phyloP scores from a whole-genome alignment of 2,113 vertebrate species.

The Sakesphorus luctuosus region DNA sequence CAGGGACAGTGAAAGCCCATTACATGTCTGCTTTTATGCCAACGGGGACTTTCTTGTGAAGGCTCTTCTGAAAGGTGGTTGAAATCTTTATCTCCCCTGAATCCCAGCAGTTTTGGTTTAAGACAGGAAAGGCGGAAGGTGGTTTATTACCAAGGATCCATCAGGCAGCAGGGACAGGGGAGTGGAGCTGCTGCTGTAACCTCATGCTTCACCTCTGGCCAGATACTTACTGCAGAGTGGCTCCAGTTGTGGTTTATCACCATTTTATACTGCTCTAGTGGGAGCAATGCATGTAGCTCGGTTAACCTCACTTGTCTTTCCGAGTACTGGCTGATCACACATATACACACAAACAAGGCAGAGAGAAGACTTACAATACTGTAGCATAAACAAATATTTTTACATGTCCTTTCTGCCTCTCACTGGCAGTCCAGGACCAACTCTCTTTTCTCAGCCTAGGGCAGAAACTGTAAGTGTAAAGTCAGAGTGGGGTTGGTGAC shows the following conservation, averaged over 20 bases:
- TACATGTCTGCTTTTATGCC: constrained; percentile 41
- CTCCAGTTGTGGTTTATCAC: constrained; percentile 43
- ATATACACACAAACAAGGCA: neutral
- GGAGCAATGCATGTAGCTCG: constrained; percentile 32
- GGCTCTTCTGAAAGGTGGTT: constrained; percentile 19
- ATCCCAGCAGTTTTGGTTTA: constrained; percentile 21
- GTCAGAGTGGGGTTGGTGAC: neutral
- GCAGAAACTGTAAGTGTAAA: neutral
- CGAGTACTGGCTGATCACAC: neutral
- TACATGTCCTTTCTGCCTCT: neutral
- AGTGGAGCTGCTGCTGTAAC: neutral
- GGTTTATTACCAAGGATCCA: constrained; percentile 41
- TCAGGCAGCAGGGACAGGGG: neutral
- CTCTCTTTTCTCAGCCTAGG: neutral
- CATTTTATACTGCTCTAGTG: constrained; percentile 25
- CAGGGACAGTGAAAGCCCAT: constrained; percentile 27
- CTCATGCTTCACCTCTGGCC: constrained; percentile 25
- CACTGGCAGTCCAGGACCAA: neutral
- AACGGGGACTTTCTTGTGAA: constrained; percentile 28
- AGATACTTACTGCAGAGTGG: constrained; percentile 2
- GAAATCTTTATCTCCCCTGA: constrained; percentile 44
- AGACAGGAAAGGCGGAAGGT: constrained; percentile 21
- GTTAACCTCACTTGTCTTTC: constrained; percentile 63
- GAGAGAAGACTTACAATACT: neutral
- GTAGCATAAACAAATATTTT: neutral